Conservation (phyloP, 2,113 vertebrate genomes). For the Notiomystis cincta region DNA sequence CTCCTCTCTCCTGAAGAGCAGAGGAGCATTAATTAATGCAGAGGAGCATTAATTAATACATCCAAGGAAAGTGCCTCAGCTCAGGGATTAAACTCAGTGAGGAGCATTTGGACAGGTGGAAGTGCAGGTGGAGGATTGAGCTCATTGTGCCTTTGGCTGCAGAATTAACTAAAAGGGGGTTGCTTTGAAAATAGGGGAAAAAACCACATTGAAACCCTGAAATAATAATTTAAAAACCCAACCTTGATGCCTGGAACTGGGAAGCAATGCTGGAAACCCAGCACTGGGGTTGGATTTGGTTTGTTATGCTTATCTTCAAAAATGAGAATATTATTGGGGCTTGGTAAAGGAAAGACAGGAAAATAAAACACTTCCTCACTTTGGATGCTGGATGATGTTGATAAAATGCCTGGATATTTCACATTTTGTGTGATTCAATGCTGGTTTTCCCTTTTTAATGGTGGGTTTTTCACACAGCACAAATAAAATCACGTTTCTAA, state of each 20-base stretch:
- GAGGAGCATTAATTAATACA: not conserved
- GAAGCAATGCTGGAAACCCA: not conserved
- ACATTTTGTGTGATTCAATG: not conserved
- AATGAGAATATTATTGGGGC: accelerated
- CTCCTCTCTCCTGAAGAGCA: not conserved
- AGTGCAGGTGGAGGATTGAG: not conserved
- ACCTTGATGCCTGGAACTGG: not conserved
- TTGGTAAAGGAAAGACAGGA: not conserved
- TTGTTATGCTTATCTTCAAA: not conserved
- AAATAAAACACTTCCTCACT: not conserved
- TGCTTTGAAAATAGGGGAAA: not conserved
- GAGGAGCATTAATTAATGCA: not conserved
- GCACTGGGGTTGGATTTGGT: not conserved
- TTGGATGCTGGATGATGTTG: not conserved
- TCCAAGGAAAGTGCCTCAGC: not conserved
- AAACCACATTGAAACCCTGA: not conserved
- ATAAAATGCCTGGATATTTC: not conserved
- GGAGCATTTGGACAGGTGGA: not conserved
- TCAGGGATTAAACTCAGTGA: not conserved
- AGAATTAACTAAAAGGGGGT: not conserved
- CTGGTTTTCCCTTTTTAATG: not conserved
- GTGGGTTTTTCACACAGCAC: not conserved
- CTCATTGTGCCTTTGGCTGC: not conserved
- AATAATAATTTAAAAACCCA: not conserved
- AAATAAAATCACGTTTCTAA: not conserved